Base-by-base conservation (phyloP, 2,113 vertebrate species). In the Bujurquina vittata region DNA sequence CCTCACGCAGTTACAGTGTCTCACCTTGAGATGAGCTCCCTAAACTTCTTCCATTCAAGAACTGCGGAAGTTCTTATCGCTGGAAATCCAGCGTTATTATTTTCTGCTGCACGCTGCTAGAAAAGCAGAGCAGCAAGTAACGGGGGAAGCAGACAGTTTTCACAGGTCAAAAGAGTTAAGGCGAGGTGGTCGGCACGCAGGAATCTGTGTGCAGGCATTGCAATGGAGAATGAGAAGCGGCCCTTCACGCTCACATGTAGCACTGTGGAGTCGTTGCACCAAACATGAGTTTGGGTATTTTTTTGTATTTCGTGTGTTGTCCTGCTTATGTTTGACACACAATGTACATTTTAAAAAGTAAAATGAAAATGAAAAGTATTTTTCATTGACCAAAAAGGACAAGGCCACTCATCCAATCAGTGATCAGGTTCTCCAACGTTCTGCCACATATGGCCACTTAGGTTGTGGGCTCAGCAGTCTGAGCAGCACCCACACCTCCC, bases 1-100 rank as follows among this genome's bases (percentile, higher is more conserved):
- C 26, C 26, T 11, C 77, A 69, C 57, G 5, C 18, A 7, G 54
- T 74, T 84, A 72, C 43, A 72, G 65, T 72, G 83, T 81, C 77
- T 88, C 84, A 90, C 61, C 79, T 90, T 87, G 54, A 81, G 81
- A 88, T 77, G 67, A 91, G 84, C 84, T 83, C 67, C 17, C 12
- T 65, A 37, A 84, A 87, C 40, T 61, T 59, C 40, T n/a, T 69
- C 61, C 54, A 67, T 80, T 87, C 31, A 74, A 59, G 83, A 40
- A 33, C n/a, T 1, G 26, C 15, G 20, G 26, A 79, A 54, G 46
- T 76, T 23, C 77, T 84, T 84, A 85, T 88, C 84, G 43, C 10
- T 40, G 14, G 26, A 29, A 74, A 76, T 52, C 22, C 60, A 73
- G 63, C 75, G 40, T 58, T 83, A 63, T 33, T 65, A 78, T 75